Conservation (phyloP, 2,888 invertebrate genomes). For the Tanaodytes sp. region DNA sequence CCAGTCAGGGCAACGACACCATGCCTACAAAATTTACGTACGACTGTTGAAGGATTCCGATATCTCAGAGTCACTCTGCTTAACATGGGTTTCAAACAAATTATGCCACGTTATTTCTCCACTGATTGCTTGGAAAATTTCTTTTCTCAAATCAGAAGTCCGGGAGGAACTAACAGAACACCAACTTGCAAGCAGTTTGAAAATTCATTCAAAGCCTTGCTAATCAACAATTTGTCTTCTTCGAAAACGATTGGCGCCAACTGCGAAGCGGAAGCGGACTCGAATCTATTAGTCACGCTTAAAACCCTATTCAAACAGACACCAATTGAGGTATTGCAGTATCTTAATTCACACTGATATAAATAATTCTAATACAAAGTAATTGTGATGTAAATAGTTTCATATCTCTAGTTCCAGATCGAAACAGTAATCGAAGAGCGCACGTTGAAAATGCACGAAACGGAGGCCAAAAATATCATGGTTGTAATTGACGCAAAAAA, state of each 20-base stretch:
- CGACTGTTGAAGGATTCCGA: constrained; percentile 8
- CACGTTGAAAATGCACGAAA: not conserved
- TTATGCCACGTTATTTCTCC: not conserved
- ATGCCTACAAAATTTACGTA: not conserved
- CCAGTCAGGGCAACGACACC: constrained; percentile 3
- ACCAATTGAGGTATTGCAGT: not conserved
- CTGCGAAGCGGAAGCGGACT: constrained; percentile 23
- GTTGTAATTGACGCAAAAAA: not conserved
- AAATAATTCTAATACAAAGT: not conserved
- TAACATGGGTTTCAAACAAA: not conserved
- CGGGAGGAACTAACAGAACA: constrained; percentile 5
- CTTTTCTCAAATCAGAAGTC: constrained; percentile 22
- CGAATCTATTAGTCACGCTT: not conserved
- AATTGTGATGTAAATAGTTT: not conserved
- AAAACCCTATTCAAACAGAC: not conserved
- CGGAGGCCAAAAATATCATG: not conserved
- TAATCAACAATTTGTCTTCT: constrained; percentile 28
- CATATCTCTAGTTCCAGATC: not conserved
- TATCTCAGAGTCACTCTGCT: not conserved
- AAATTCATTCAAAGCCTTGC: constrained; percentile 13
- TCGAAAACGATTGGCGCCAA: constrained; percentile 21
- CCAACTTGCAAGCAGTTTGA: constrained; percentile 32
- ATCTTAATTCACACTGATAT: constrained; percentile 3
- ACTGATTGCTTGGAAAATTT: constrained; percentile 28
- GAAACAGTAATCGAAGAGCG: not conserved